Conservation (phyloP, 37 sponge, comb jelly and placozoan genomes). For the Mnemiopsis leidyi region DNA sequence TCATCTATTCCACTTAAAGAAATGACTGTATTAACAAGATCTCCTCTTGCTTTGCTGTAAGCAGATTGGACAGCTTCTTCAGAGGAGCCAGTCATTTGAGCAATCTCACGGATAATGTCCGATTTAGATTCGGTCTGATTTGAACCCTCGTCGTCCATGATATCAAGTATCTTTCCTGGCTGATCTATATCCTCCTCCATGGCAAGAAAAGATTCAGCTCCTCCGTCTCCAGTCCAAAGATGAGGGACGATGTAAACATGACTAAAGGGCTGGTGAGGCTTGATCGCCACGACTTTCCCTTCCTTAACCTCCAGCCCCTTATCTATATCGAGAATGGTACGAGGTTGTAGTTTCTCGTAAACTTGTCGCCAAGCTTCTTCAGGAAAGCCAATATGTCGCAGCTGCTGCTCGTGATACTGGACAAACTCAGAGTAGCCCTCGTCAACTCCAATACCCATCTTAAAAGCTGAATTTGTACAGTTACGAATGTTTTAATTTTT, state of each 20-base stretch:
- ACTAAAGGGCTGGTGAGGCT: conserved; percentile 46
- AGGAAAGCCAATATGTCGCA: not conserved
- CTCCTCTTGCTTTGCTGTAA: not conserved
- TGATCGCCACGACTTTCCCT: conserved; percentile 10
- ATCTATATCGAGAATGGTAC: not conserved
- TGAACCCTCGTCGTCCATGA: not conserved
- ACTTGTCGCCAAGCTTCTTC: conserved; percentile 63
- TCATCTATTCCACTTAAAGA: not conserved
- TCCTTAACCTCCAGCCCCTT: conserved; percentile 23
- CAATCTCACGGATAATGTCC: not conserved
- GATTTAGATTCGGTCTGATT: too few species aligned
- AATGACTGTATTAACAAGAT: not conserved
- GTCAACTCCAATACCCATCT: conserved; percentile 31
- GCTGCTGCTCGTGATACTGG: conserved; percentile 41
- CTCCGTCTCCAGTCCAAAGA: conserved; percentile 59
- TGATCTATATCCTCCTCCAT: not conserved
- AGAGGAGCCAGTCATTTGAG: not conserved
- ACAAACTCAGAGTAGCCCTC: conserved; percentile 55
- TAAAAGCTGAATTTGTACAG: not conserved
- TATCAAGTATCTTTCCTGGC: conserved; percentile 14
- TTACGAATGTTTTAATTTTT: too few species aligned
- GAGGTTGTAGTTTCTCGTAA: conserved; percentile 35
- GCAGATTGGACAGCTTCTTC: not conserved
- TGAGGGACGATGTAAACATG: conserved; percentile 31
- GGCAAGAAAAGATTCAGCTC: not conserved